Evolutionary conservation across 2,113 vertebrate species (phyloP).

Genomic region (Fukomys damarensis): DNA sequence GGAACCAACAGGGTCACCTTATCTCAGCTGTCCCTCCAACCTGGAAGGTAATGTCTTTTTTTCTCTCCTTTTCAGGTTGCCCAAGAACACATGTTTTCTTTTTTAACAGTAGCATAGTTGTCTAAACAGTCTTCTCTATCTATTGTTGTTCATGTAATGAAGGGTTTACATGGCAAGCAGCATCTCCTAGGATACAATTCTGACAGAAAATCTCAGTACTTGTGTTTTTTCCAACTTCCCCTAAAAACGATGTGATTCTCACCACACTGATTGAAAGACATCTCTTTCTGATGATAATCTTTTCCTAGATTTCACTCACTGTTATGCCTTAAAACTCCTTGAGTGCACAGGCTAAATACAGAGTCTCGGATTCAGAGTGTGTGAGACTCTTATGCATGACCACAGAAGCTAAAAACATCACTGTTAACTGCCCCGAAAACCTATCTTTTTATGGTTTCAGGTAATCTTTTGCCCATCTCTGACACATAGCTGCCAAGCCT

Average conservation of each 20-base stretch:
- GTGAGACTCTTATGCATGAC: background rate
- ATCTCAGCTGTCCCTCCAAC: background rate
- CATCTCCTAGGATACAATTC: background rate
- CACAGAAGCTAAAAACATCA: background rate
- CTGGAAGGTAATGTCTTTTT: background rate
- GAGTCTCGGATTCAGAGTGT: background rate
- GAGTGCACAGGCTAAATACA: background rate
- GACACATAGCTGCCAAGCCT: background rate
- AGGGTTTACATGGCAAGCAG: background rate
- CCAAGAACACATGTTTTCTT: constrained; percentile 77
- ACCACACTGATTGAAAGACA: constrained; percentile 27
- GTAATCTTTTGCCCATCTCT: background rate
- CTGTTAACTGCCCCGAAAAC: background rate
- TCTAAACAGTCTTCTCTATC: constrained; percentile 69
- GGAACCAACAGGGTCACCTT: too few species aligned
- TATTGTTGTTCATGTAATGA: background rate
- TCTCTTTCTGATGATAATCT: background rate
- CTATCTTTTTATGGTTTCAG: background rate
- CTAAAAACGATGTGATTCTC: background rate
- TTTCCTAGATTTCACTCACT: background rate
- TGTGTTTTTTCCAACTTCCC: background rate
- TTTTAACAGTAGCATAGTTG: constrained; percentile 63
- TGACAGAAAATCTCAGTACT: background rate
- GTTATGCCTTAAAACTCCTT: background rate
- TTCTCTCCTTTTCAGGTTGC: constrained; percentile 66